Evolutionary conservation across 2,113 vertebrate species (phyloP).

Genomic region (Heterotis niloticus): DNA sequence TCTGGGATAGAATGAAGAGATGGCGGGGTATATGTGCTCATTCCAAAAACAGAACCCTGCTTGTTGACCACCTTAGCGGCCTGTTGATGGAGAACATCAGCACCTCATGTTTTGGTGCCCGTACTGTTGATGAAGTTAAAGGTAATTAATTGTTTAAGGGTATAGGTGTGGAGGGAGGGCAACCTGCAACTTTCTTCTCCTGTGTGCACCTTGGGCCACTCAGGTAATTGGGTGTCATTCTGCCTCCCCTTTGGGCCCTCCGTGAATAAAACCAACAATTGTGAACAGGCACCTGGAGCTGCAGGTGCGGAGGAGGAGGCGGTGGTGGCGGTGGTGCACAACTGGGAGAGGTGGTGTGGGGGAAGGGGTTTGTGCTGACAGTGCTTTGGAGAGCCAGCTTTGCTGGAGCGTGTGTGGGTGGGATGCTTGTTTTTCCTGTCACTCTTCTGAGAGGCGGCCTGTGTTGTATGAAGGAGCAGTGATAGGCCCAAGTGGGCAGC

Average conservation of each 20-base stretch:
- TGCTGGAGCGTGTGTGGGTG: not conserved
- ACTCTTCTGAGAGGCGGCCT: not conserved
- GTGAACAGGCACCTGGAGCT: constrained; percentile 40
- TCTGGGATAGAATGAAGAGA: too few species aligned
- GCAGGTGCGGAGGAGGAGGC: constrained; percentile 25
- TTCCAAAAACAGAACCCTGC: too few species aligned
- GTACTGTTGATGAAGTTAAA: constrained; percentile 16
- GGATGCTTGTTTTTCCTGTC: not conserved
- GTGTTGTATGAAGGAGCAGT: not conserved
- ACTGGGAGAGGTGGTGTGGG: constrained; percentile 17
- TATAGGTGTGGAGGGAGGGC: constrained; percentile 42
- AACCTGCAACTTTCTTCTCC: constrained; percentile 37
- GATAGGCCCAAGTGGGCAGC: too few species aligned
- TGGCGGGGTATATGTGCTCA: too few species aligned
- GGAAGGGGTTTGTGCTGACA: not conserved
- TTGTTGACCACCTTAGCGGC: not conserved
- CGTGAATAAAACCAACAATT: constrained; percentile 27
- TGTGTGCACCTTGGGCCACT: constrained; percentile 46
- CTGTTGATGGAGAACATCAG: constrained; percentile 8
- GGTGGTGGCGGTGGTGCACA: constrained; percentile 19
- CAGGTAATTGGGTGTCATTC: constrained; percentile 37
- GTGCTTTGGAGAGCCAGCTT: not conserved
- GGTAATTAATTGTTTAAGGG: constrained; percentile 38
- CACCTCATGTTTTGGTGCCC: constrained; percentile 46
- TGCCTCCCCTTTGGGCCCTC: constrained; percentile 28